phyloP scores from a whole-genome alignment of 2,797 vertebrate species.

The Acipenser ruthenus region DNA sequence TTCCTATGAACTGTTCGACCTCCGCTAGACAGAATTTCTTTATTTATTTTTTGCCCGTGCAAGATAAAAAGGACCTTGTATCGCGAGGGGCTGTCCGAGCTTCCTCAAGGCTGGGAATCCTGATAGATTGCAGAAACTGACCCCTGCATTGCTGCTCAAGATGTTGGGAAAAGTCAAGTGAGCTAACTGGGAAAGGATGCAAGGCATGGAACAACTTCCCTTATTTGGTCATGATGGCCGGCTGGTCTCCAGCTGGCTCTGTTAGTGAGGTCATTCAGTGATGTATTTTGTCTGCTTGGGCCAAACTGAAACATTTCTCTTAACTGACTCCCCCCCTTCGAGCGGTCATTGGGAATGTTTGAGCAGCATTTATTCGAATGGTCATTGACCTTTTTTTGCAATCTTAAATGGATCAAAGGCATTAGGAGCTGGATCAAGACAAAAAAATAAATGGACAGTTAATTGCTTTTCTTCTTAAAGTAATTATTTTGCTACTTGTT shows the following conservation, averaged over 20 bases:
- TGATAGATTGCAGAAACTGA: constrained; percentile 54
- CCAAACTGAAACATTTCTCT: constrained; percentile 40
- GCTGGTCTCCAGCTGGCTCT: constrained; percentile 57
- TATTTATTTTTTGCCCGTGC: constrained; percentile 40
- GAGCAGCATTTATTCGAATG: constrained; percentile 37
- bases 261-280: constrained; percentile 54
- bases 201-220: constrained; percentile 54
- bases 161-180: constrained; percentile 50
- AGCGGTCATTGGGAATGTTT: constrained; percentile 29
- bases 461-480: not conserved
- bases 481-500: constrained; percentile 9
- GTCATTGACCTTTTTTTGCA: constrained; percentile 32
- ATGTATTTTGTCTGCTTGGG: constrained; percentile 39
- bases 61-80: constrained; percentile 50
- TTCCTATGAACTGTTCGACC: constrained; percentile 51
- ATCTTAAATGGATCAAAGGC: constrained; percentile 36
- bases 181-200: constrained; percentile 69
- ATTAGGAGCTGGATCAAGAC: constrained; percentile 23
- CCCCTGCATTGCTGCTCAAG: constrained; percentile 45
- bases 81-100: constrained; percentile 35
- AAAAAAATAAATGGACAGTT: constrained; percentile 9
- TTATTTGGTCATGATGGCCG: constrained; percentile 73
- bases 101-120: constrained; percentile 21
- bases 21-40: constrained; percentile 37
- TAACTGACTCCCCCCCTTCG: constrained; percentile 9